These are phyloP conservation scores for Carcharodon carcharias DNA, from an alignment of 2,797 vertebrate species.

Conservation along the genomic window DNA sequence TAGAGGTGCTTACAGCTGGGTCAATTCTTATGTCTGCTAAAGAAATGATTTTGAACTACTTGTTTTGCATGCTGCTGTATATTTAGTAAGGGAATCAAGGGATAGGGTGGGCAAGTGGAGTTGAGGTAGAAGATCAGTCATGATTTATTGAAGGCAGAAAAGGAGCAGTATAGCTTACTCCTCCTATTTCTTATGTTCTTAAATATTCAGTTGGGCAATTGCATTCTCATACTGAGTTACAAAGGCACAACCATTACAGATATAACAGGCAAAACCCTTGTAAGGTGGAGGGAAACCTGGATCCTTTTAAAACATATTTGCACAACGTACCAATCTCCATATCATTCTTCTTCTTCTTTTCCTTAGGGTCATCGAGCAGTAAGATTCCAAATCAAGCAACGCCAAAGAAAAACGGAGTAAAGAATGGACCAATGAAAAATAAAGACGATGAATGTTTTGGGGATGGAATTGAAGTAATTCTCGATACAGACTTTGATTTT, in stretches of 20 bases:
- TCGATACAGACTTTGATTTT: slow-evolving; percentile 93
- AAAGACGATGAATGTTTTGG: slow-evolving; percentile 96
- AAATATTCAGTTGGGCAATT: too few relatives aligned
- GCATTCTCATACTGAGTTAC: not conserved
- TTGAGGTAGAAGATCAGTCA: not conserved
- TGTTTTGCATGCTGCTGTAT: not conserved
- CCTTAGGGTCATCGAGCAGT: slow-evolving; percentile 88
- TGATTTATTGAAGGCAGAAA: not conserved
- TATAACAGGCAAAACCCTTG: not conserved
- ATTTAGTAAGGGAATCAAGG: not conserved
- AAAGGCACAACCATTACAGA: not conserved
- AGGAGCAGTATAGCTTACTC: not conserved
- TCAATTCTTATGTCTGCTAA: not conserved
- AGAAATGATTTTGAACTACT: not conserved
- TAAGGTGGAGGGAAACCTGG: not conserved
- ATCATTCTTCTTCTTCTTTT: slow-evolving; percentile 26
- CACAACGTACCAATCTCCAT: not conserved
- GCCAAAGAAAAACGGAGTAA: slow-evolving; percentile 86
- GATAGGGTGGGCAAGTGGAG: too few relatives aligned
- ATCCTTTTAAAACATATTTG: not conserved
- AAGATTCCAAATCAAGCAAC: slow-evolving; percentile 82
- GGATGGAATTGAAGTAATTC: slow-evolving; percentile 78
- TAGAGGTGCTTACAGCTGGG: not conserved
- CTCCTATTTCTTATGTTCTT: not conserved
- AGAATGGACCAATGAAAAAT: slow-evolving; percentile 85